Conservation (phyloP, 2,888 invertebrate species). For the Monochamus alternatus region DNA sequence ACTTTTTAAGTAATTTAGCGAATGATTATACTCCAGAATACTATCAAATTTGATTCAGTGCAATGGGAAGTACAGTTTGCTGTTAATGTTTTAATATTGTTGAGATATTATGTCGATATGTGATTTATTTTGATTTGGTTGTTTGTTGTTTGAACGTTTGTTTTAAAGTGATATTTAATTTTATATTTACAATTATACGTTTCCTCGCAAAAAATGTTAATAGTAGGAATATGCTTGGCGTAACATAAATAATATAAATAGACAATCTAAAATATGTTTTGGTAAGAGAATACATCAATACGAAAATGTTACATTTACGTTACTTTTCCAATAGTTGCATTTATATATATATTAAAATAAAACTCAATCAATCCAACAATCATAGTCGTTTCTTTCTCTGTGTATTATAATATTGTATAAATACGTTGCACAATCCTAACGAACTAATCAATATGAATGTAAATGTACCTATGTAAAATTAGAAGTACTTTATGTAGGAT, state of each 20-base stretch:
- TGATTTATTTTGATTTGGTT: slow-evolving; percentile 42
- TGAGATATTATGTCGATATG: slow-evolving; percentile 41
- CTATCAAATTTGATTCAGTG: slow-evolving; percentile 79
- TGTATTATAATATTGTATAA: slow-evolving; percentile 31
- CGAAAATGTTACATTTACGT: background rate
- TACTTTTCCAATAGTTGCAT: slow-evolving; percentile 16
- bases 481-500: slow-evolving; percentile 59
- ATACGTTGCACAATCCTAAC: slow-evolving; percentile 40
- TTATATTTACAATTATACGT: slow-evolving; percentile 35
- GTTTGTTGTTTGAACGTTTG: slow-evolving; percentile 41
- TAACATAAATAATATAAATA: slow-evolving; percentile 19
- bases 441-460: slow-evolving; percentile 58
- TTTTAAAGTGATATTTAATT: slow-evolving; percentile 43
- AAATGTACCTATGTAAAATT: slow-evolving; percentile 66
- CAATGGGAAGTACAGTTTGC: slow-evolving; percentile 60
- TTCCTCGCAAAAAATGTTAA: slow-evolving; percentile 10
- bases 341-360: slow-evolving; percentile 39
- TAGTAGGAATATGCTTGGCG: slow-evolving; percentile 20
- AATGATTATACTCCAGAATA: slow-evolving; percentile 96
- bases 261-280: slow-evolving; percentile 29
- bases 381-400: slow-evolving; percentile 28
- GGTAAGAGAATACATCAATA: background rate
- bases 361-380: slow-evolving; percentile 42
- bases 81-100: slow-evolving; percentile 53
- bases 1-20: slow-evolving; percentile 92